Conservation (phyloP, 1,140 invertebrate genomes). For the Diuraphis noxia region DNA sequence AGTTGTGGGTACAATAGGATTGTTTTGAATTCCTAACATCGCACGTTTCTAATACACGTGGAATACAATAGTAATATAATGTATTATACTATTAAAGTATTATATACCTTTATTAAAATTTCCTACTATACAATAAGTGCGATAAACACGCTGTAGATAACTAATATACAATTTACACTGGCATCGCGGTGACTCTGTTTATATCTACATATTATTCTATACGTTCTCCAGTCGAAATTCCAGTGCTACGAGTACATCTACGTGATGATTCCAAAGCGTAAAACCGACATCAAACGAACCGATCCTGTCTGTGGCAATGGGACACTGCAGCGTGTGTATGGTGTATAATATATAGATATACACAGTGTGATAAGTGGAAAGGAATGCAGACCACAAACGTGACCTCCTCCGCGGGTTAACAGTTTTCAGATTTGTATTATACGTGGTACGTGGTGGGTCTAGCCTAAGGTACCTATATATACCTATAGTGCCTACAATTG, state of each 20-base stretch:
- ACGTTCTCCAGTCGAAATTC: background rate
- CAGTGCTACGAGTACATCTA: background rate
- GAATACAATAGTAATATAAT: background rate
- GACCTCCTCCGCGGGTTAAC: slow-evolving; percentile 51
- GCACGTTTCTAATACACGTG: background rate
- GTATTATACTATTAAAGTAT: background rate
- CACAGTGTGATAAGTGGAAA: slow-evolving; percentile 33
- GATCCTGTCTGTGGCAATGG: background rate
- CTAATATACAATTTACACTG: background rate
- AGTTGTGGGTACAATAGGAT: background rate
- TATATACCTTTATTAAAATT: background rate
- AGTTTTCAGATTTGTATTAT: slow-evolving; percentile 40
- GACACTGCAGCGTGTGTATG: background rate
- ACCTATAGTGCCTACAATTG: background rate
- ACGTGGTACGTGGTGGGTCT: background rate
- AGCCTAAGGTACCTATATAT: background rate
- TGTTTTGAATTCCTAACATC: background rate
- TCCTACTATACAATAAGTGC: background rate
- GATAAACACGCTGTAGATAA: no score
- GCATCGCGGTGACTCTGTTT: background rate
- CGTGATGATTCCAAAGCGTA: slow-evolving; percentile 4
- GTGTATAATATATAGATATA: background rate
- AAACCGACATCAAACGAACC: slow-evolving; percentile 20
- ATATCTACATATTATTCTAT: background rate
- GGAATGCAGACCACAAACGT: slow-evolving; percentile 54